A percentile compares a stretch with the other conserved stretches of the same genome.
These are phyloP conservation scores for Neuroterus valhalla DNA, from an alignment of 1,140 invertebrate genomes.

Conservation along the genomic window DNA sequence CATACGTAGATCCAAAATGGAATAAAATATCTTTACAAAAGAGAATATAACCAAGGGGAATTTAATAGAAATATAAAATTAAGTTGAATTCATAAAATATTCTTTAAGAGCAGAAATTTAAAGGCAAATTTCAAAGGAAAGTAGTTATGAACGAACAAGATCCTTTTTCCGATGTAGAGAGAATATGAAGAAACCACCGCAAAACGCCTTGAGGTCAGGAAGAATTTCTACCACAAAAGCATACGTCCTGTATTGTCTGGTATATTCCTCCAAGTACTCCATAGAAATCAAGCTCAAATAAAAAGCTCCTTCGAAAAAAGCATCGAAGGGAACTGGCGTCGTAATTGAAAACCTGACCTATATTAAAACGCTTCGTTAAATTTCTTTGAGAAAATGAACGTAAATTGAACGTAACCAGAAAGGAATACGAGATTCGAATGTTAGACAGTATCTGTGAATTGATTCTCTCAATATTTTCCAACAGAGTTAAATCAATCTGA, in stretches of 20 bases:
- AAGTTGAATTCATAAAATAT: not conserved
- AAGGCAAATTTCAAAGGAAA: not conserved
- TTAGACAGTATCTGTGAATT: not conserved
- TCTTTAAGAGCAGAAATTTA: not conserved
- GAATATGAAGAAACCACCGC: not conserved
- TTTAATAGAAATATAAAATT: too few relatives aligned
- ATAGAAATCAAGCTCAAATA: conserved; percentile 2
- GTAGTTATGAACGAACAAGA: not conserved
- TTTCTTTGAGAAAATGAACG: not conserved
- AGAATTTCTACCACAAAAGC: conserved; percentile 8
- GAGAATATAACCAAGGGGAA: too few relatives aligned
- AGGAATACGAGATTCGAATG: conserved; percentile 12
- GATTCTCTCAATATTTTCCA: not conserved
- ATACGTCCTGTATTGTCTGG: not conserved
- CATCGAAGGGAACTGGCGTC: not conserved
- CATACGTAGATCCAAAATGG: too few relatives aligned
- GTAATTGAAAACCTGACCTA: conserved; percentile 12
- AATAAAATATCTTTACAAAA: too few relatives aligned
- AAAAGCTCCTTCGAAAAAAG: not conserved
- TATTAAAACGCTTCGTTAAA: not conserved
- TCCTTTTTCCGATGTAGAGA: not conserved
- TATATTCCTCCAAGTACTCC: not conserved
- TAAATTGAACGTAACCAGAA: not conserved
- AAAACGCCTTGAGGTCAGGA: not conserved
- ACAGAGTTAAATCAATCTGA: not conserved